These are phyloP conservation scores for Heliconius congener DNA, from an alignment of 1,140 invertebrate species.

Conservation along the genomic window DNA sequence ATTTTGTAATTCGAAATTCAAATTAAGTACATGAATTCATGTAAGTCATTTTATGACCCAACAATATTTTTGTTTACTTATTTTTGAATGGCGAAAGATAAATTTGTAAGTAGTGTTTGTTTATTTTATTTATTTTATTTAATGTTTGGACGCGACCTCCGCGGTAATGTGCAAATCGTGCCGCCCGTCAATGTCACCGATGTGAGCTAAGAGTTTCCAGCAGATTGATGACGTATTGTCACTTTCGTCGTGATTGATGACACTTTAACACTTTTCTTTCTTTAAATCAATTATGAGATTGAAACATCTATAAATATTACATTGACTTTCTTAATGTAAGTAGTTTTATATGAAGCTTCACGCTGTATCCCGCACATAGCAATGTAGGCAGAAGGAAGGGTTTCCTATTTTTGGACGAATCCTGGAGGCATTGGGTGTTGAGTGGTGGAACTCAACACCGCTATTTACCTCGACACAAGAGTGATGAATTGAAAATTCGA, in stretches of 20 bases:
- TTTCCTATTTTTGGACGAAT: too few species aligned
- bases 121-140: constrained; percentile 12
- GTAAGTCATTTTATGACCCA: too few species aligned
- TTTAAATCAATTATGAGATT: constrained; percentile 18
- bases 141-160: constrained; percentile 15
- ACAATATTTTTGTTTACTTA: neutral
- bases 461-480: too few species aligned
- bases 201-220: constrained; percentile 48
- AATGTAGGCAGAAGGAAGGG: too few species aligned
- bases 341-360: neutral
- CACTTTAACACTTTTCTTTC: constrained; percentile 40
- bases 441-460: too few species aligned
- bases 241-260: constrained; percentile 56
- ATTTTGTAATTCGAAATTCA: neutral
- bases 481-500: too few species aligned
- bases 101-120: neutral
- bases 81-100: neutral
- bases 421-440: too few species aligned
- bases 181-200: constrained; percentile 40
- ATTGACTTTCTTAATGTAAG: neutral
- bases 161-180: constrained; percentile 36
- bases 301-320: constrained; percentile 8
- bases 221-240: constrained; percentile 58
- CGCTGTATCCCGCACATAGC: too few species aligned
- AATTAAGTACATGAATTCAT: neutral